phyloP scores from a whole-genome alignment of 2,113 vertebrate species.

The Cathartes aura region DNA sequence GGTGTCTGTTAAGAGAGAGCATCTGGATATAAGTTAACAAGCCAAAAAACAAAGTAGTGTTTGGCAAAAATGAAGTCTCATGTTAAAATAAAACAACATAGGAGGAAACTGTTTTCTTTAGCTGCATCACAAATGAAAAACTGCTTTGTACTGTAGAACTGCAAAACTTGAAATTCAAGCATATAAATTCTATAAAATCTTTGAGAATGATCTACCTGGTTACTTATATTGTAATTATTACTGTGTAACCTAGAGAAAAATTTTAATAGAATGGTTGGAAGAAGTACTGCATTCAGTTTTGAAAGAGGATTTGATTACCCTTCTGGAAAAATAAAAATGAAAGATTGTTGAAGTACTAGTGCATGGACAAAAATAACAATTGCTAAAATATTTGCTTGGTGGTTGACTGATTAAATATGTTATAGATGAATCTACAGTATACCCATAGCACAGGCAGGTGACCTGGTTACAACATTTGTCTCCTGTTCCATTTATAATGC shows the following conservation, averaged over 20 bases:
- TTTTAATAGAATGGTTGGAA: neutral
- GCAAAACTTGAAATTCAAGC: neutral
- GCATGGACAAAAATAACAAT: neutral
- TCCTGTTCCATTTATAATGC: neutral
- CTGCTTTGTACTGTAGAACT: neutral
- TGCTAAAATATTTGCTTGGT: neutral
- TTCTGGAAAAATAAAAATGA: neutral
- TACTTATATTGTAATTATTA: neutral
- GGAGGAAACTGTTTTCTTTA: neutral
- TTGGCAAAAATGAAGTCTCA: neutral
- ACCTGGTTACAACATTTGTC: neutral
- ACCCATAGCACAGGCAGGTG: neutral
- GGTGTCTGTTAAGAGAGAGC: neutral
- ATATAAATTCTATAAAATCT: neutral
- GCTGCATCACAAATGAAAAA: neutral
- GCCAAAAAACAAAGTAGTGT: neutral
- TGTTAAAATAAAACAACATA: neutral
- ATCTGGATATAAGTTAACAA: neutral
- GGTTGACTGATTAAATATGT: neutral
- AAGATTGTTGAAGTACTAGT: neutral
- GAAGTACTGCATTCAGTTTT: neutral
- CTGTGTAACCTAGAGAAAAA: neutral
- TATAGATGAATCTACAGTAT: neutral
- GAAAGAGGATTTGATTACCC: neutral
- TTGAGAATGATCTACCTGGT: neutral